Percentiles rank a stretch among this genome's conserved stretches.
These are phyloP conservation scores for Macquaria australasica DNA, from an alignment of 2,113 vertebrate species.

Conservation along the genomic window DNA sequence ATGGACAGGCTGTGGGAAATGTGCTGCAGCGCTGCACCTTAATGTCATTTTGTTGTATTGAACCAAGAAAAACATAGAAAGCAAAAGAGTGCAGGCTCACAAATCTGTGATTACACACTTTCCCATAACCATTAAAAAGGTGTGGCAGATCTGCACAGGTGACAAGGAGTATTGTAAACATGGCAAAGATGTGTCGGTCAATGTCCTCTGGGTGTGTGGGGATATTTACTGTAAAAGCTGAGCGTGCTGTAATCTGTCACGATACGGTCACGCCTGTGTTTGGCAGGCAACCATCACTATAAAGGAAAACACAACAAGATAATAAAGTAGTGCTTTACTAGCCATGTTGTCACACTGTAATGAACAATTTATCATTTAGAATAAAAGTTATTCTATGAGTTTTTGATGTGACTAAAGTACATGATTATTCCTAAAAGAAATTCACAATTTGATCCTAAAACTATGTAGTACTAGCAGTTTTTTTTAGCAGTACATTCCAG, in stretches of 20 bases:
- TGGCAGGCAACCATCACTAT: constrained; percentile 10
- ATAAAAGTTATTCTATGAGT: not conserved
- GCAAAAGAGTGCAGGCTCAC: fast-evolving
- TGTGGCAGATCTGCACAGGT: constrained; percentile 3
- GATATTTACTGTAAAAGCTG: constrained; percentile 29
- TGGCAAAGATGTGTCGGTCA: constrained; percentile 5
- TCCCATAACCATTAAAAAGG: constrained; percentile 36
- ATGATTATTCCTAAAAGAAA: not conserved
- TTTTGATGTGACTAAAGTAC: not conserved
- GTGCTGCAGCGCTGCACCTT: constrained; percentile 13
- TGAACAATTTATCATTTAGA: not conserved
- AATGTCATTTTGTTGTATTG: constrained; percentile 5
- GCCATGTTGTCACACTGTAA: not conserved
- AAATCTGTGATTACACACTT: constrained; percentile 3
- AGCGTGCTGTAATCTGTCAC: constrained; percentile 28
- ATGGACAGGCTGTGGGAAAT: constrained; percentile 64
- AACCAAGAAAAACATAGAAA: constrained; percentile 28
- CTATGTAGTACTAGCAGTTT: not conserved
- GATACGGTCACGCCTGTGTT: constrained; percentile 28
- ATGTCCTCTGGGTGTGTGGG: constrained; percentile 59
- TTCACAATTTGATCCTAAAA: not conserved
- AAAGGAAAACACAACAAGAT: not conserved
- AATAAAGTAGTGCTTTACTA: not conserved
- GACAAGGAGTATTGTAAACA: not conserved
- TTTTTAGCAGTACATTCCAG: not conserved